Conservation (phyloP, 2,797 vertebrate genomes). For the Mormyrops boulengeri region DNA sequence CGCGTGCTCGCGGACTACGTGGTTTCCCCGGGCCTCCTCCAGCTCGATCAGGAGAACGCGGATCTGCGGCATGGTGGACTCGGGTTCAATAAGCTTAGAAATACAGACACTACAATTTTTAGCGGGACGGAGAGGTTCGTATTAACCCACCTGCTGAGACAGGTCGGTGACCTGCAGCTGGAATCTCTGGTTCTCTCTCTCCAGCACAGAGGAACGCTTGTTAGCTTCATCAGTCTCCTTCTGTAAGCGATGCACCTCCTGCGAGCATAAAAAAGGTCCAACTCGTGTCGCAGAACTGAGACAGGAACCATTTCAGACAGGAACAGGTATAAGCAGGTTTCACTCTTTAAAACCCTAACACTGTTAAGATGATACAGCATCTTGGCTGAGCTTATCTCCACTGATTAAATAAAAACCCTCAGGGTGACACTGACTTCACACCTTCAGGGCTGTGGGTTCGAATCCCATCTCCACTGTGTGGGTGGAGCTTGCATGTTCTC, state of each 20-base stretch:
- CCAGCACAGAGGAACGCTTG: constrained; percentile 68
- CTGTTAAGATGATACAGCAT: neutral
- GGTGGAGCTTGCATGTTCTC: neutral
- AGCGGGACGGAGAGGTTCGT: neutral
- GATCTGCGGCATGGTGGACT: constrained; percentile 55
- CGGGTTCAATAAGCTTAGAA: neutral
- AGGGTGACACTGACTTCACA: neutral
- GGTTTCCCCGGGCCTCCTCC: constrained; percentile 82
- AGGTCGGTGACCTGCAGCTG: constrained; percentile 81
- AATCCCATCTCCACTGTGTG: neutral
- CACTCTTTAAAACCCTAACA: neutral
- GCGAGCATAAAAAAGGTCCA: neutral
- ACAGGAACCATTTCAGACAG: neutral
- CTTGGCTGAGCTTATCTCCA: neutral
- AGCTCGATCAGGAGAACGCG: constrained; percentile 82
- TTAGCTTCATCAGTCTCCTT: constrained; percentile 81
- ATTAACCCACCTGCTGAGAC: constrained; percentile 73
- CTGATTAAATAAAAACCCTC: neutral
- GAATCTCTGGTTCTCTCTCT: constrained; percentile 75
- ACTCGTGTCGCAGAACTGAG: neutral
- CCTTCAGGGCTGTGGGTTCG: neutral
- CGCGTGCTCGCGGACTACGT: constrained; percentile 70
- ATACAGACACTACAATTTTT: neutral
- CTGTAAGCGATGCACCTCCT: constrained; percentile 87
- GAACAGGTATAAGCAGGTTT: neutral